Percentiles rank a stretch among this genome's conserved stretches.
Conservation (phyloP, 2,888 invertebrate genomes). For the Stenurella melanura region DNA sequence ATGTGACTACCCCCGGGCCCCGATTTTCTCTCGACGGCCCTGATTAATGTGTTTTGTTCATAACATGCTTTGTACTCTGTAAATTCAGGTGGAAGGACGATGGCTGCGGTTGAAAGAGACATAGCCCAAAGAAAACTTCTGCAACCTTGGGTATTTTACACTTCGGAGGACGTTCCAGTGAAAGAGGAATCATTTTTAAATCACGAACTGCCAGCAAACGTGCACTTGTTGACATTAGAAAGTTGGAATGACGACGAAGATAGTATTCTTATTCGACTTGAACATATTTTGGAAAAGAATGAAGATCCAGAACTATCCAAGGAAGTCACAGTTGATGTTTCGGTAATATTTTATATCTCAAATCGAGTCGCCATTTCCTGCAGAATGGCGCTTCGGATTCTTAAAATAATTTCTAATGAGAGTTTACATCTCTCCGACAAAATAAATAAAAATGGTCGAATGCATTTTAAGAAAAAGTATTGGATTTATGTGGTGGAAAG, state of each 20-base stretch:
- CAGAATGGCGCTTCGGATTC: too few relatives aligned
- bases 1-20: too few relatives aligned
- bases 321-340: constrained; percentile 75
- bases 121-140: constrained; percentile 75
- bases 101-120: constrained; percentile 69
- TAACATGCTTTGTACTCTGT: background rate
- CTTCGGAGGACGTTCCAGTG: constrained; percentile 61
- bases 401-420: too few relatives aligned
- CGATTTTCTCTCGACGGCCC: too few relatives aligned
- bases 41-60: too few relatives aligned
- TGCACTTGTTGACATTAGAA: constrained; percentile 86
- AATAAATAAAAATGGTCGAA: too few relatives aligned
- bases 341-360: constrained; percentile 68
- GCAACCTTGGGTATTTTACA: constrained; percentile 77
- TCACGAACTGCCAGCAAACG: constrained; percentile 78
- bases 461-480: too few relatives aligned
- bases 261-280: constrained; percentile 81
- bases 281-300: constrained; percentile 81
- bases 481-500: too few relatives aligned
- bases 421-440: too few relatives aligned
- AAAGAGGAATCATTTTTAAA: constrained; percentile 74
- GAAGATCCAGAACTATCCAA: constrained; percentile 77
- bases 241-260: constrained; percentile 79
- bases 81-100: constrained; percentile 58
- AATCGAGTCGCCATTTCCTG: too few relatives aligned